Evolutionary conservation across 2,797 vertebrate genomes (phyloP), one percentile per base, ranked within the genome.

Genomic region (Semaprochilodus insignis): DNA sequence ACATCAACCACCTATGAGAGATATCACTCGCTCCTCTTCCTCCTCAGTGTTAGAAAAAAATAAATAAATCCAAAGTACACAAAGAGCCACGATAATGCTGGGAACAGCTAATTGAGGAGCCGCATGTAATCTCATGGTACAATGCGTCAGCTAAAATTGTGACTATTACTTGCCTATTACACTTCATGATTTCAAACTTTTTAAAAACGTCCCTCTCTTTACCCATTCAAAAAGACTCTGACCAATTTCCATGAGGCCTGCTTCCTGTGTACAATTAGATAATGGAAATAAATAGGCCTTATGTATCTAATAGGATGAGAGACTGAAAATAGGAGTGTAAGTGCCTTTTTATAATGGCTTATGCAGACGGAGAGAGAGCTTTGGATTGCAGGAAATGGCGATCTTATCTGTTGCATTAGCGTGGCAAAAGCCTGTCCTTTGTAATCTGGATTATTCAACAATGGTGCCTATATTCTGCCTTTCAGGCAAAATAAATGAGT

Each of bases 201-300:
- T 74, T 62, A 85, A 82, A 84, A 82, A 69, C 72, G 23, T 60
- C 80, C 77, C 55, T 75, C 80, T 25, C 31, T 62, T 81, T 87
- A 80, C 51, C 62, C 62, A 54, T 87, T 85, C 77, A 83, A 78
- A 85, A 85, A 72, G 77, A 67, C 67, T 83, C 75, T 15, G 73
- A 66, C 74, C 76, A 80, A 84, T 87, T 85, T 87, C 81, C 74
- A 81, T 34, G 63, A 84, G 73, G 80, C 71, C 84, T 80, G 79
- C 80, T 89, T 84, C 80, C 78, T 36, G 72, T 51, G 80, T 75
- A 67, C 80, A 86, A 84, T 85, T 85, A 86, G 83, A 79, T 87
- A 89, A 90, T 88, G 87, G 87, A 81, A 83, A 84, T 88, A 88
- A 89, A 88, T 88, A 88, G 80, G 85, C 77, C 85, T 84, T 88